These are phyloP conservation scores for Harpalus rubripes DNA, from an alignment of 2,888 invertebrate genomes.

Conservation along the genomic window DNA sequence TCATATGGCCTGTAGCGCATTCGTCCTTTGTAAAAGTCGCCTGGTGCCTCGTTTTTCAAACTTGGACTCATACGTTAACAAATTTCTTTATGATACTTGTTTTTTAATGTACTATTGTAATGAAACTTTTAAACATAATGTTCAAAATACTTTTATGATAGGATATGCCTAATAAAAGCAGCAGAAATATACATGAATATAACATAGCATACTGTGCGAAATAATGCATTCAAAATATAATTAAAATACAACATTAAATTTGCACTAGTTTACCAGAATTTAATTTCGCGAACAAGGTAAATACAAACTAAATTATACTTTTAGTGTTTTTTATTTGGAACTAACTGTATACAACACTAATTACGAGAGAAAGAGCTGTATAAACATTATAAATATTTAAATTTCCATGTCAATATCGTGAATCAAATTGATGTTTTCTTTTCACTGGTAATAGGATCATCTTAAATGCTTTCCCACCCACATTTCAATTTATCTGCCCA, in stretches of 20 bases:
- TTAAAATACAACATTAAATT: slow-evolving; percentile 4
- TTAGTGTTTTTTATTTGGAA: background rate
- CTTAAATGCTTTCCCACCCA: no score
- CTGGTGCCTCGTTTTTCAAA: no score
- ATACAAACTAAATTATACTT: background rate
- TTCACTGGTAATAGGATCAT: no score
- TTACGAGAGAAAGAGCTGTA: background rate
- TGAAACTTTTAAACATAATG: background rate
- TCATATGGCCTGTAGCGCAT: no score
- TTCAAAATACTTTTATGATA: background rate
- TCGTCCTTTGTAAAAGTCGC: no score
- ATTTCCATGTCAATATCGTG: no score
- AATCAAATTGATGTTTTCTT: no score
- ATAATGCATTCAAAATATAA: background rate
- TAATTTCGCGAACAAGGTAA: background rate
- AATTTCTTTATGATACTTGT: no score
- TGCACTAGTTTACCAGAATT: background rate
- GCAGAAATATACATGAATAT: background rate
- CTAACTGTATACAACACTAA: background rate
- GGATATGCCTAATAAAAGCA: background rate
- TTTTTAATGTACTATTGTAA: no score
- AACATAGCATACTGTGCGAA: background rate
- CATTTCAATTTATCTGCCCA: no score
- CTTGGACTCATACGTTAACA: no score
- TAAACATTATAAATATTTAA: no score